A percentile compares a stretch with the other conserved stretches of the same genome.
Conservation (phyloP, 2,113 vertebrate genomes). For the Odocoileus virginianus region DNA sequence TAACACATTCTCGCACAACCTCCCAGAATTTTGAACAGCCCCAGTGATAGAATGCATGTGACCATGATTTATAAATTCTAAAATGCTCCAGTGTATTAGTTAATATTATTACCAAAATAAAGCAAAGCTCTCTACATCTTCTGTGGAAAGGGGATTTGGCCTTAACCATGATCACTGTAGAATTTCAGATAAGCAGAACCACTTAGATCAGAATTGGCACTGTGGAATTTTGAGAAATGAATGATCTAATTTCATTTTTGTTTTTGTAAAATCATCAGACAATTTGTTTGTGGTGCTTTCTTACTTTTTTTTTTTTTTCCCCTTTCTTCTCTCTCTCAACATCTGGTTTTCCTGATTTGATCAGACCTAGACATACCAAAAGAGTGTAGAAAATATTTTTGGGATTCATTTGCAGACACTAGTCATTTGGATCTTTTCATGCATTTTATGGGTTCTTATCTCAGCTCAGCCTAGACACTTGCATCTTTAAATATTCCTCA, state of each 20-base stretch:
- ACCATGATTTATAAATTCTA: slow-evolving; percentile 10
- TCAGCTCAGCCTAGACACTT: slow-evolving; percentile 30
- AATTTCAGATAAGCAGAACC: slow-evolving; percentile 68
- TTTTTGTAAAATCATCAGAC: slow-evolving; percentile 70
- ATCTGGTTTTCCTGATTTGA: slow-evolving; percentile 65
- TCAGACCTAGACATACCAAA: slow-evolving; percentile 71
- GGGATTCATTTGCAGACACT: slow-evolving; percentile 69
- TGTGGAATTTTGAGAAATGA: slow-evolving; percentile 65
- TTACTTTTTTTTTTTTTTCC: background rate
- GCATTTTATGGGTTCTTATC: slow-evolving; percentile 64
- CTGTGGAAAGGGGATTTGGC: slow-evolving; percentile 46
- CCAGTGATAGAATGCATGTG: background rate
- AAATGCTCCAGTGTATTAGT: slow-evolving; percentile 53
- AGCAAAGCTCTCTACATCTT: slow-evolving; percentile 9
- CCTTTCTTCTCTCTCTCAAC: slow-evolving; percentile 9
- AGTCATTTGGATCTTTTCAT: slow-evolving; percentile 64
- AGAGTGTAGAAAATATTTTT: slow-evolving; percentile 61
- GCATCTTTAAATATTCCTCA: slow-evolving; percentile 41
- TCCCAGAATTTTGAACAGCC: background rate
- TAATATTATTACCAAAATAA: slow-evolving; percentile 44
- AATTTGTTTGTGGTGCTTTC: slow-evolving; percentile 52
- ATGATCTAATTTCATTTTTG: slow-evolving; percentile 73
- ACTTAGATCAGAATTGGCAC: slow-evolving; percentile 59
- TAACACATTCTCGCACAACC: background rate
- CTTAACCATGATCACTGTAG: background rate